These are phyloP conservation scores for Limnephilus rhombicus DNA, from an alignment of 2,888 invertebrate species.

Conservation along the genomic window DNA sequence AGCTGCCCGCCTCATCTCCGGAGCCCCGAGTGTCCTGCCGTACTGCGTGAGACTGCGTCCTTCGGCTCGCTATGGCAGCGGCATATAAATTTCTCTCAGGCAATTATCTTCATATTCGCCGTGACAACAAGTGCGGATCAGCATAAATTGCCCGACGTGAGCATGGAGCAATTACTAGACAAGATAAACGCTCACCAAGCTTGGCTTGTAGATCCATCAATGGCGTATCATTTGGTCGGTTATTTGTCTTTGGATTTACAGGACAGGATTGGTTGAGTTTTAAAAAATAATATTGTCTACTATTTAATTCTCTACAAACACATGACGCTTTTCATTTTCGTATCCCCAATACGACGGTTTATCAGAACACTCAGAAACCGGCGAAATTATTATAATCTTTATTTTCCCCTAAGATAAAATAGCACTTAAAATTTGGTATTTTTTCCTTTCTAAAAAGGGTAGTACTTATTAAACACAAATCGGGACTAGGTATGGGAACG, in stretches of 20 bases:
- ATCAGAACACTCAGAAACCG: too few relatives aligned
- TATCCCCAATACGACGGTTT: too few relatives aligned
- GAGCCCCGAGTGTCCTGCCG: not conserved
- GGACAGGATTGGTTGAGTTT: not conserved
- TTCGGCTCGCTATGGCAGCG: not conserved
- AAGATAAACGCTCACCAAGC: not conserved
- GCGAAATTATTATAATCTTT: too few relatives aligned
- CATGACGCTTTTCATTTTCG: too few relatives aligned
- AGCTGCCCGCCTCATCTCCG: not conserved
- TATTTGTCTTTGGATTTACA: not conserved
- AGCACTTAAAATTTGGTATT: too few relatives aligned
- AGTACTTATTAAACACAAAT: too few relatives aligned
- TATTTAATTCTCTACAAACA: too few relatives aligned
- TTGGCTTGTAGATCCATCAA: not conserved
- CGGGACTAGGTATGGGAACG: too few relatives aligned
- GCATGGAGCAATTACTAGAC: not conserved
- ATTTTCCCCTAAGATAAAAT: too few relatives aligned
- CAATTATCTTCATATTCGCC: not conserved
- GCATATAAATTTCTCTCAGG: not conserved
- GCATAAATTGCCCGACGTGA: not conserved
- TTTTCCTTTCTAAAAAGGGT: too few relatives aligned
- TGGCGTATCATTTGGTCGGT: not conserved
- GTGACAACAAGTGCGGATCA: not conserved
- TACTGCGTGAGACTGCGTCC: not conserved
- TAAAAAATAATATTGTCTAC: too few relatives aligned